Evolutionary conservation across 2,888 invertebrate genomes (phyloP).

Genomic region (Noctua fimbriata): DNA sequence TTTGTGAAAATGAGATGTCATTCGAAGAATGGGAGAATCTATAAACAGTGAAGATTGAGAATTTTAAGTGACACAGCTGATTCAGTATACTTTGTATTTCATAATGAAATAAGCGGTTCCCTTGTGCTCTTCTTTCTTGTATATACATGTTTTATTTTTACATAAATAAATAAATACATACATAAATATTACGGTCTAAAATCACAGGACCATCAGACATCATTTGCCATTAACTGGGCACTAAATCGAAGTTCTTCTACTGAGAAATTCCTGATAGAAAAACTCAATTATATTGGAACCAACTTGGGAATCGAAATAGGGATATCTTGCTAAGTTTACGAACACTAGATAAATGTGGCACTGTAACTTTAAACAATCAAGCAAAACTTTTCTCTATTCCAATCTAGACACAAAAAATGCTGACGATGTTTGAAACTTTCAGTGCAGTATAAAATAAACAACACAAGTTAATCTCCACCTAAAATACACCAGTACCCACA

Average conservation of each 20-base stretch:
- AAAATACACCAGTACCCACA: conserved; percentile 9
- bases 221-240: neutral
- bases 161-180: no score
- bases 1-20: neutral
- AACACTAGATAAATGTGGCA: no score
- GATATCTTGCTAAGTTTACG: neutral
- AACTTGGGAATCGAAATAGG: neutral
- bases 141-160: no score
- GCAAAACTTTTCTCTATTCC: no score
- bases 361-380: no score
- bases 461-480: neutral
- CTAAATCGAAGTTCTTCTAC: neutral
- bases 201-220: no score
- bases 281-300: neutral
- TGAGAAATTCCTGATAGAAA: neutral
- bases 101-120: no score
- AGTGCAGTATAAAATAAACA: neutral
- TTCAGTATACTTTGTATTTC: no score
- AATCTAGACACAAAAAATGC: neutral
- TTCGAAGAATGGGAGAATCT: neutral
- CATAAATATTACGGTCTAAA: no score
- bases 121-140: no score
- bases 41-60: neutral
- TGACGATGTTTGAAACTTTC: neutral
- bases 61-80: no score